Evolutionary conservation across 2,888 invertebrate genomes (phyloP), one percentile per base, ranked within the genome.

Genomic region (Rugalucina vietnamica): DNA sequence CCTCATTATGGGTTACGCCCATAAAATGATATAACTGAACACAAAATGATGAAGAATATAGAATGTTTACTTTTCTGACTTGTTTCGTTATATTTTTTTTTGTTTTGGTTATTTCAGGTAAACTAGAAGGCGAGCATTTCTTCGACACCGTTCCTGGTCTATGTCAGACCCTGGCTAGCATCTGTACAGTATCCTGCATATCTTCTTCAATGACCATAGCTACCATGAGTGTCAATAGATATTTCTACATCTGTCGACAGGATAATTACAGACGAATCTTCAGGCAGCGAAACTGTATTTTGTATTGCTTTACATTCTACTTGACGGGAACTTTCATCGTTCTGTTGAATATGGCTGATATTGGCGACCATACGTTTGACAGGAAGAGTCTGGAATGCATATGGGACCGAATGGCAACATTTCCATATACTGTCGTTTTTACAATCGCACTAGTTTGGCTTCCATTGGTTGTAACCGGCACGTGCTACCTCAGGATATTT

Each of bases 161-260:
- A n/a, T 93, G 93, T 76, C 86, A 87, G 37, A 76, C 82, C 0
- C 81, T 93, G 32, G 93, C 87, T n/a, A 88, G 83, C 69, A 27
- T 92, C 18, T 93, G 92, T 77, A 91, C 92, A 18, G 89, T 91
- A 24, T 88, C 91, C 50, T 93, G 93, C 73, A 85, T 92, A 21
- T 80, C 84, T 8, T 93, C 93, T 0, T 83, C 92, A 36, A 87
- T 90, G 70, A 89, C 90, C 21, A 91, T 93, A 24, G 89, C 90
- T 21, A 69, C 83, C 18, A 88, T 93, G 85, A 91, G 91, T 78
- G 79, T 90, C 82, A 93, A 92, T 82, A 81, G 93, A 36, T 93
- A 90, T 79, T 75, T 93, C 69, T 86, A 82, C 78, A 90, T 92
- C 32, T 91, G 91, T 76, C 85, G 87, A 72, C 79, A 88, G 54